Conservation (phyloP, 2,797 vertebrate species). For the Myotis pilosus region DNA sequence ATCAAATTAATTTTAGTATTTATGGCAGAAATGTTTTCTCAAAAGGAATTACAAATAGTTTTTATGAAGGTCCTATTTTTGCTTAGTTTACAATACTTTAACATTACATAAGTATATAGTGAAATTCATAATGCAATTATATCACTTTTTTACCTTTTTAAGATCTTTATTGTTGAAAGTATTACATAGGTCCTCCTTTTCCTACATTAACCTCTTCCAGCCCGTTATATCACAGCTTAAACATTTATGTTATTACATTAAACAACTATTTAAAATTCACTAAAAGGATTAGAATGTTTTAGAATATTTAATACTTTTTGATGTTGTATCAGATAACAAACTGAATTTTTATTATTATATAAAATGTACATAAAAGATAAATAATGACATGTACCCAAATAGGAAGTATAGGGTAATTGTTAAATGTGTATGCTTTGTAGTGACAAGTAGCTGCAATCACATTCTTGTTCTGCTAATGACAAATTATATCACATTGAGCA, state of each 20-base stretch:
- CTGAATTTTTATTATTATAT: not conserved
- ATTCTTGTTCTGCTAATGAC: not conserved
- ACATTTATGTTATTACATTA: not conserved
- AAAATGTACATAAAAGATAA: not conserved
- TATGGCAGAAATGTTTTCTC: not conserved
- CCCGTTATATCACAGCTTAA: too few relatives aligned
- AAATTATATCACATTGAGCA: accelerated
- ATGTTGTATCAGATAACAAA: not conserved
- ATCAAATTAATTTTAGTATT: not conserved
- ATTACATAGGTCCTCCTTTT: too few relatives aligned
- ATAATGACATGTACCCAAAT: too few relatives aligned
- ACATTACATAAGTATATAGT: not conserved
- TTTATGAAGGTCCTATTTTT: not conserved
- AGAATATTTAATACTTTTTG: not conserved
- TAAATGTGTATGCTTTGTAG: accelerated
- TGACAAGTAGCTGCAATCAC: not conserved
- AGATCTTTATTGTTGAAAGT: too few relatives aligned
- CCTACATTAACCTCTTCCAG: too few relatives aligned
- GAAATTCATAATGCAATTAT: not conserved
- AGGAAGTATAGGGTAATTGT: not conserved
- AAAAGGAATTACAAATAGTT: not conserved
- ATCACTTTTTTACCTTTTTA: not conserved
- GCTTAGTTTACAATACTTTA: not conserved
- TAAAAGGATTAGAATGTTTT: not conserved
- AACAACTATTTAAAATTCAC: not conserved